Base-by-base conservation (phyloP, 1,140 invertebrate genomes). In the Drosophila seguyi region DNA sequence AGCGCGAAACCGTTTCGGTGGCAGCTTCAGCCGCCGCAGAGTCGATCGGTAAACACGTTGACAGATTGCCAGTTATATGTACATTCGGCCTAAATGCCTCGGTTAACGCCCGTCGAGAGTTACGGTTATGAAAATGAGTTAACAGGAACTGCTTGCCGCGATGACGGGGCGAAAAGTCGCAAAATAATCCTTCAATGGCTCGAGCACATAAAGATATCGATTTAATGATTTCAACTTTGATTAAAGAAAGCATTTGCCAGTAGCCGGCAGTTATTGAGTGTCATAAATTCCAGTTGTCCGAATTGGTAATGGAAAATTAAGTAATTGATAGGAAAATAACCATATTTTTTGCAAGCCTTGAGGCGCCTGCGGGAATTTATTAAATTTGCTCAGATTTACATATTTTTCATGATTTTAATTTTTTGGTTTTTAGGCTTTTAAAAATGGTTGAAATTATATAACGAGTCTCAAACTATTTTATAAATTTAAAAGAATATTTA, bases 1-100 rank as follows among this genome's bases (percentile, higher is more conserved):
- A 48, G 41, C 20, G 55, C 20, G 55, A 27, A 14, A 58, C 52
- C 27, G 68, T 41, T 52, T 60, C 42, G 48, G 50, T 56, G 50
- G 60, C 58, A 48, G 63, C 36, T 63, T 67, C 38, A 10, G 39
- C 45, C 22, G 47, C 62, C n/a, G 16, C 45, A 25, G 45, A 25
- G 45, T 6, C 38, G 53, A 67, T 71, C 66, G 68, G 20, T 29
- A 48, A 67, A 76, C 73, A 58, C 62, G 73, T 68, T 76, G 74
- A 76, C 73, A 76, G 73, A 76, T 76, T 76, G 74, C 39, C 68
- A 74, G 71, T 62, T 74, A 73, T 31, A 74, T 27, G 34, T 8
- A 55, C 34, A 74, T 36, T 61, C 34, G 47, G 81, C 73, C 69
- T 72, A 72, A 72, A 72, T 72, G 69, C 42, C 10, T 57, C 42